Evolutionary conservation across 2,797 vertebrate genomes (phyloP), one percentile per base, ranked within the genome.

Genomic region (Pygocentrus nattereri): DNA sequence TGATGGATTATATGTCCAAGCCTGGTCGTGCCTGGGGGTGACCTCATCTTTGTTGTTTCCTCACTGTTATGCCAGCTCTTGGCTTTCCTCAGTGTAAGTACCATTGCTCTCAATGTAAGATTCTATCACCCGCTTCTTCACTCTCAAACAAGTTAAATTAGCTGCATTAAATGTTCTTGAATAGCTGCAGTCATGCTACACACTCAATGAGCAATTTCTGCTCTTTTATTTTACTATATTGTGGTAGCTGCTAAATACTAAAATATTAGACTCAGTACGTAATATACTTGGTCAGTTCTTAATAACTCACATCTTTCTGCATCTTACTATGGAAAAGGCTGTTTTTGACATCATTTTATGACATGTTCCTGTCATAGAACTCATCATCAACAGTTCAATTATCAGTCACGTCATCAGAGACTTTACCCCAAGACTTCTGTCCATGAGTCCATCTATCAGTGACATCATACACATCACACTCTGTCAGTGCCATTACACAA

Each of bases 391-490:
- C 68, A 71, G 50, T 65, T 50, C 72, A 78, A 49, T 67, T 70
- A 67, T 88, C 59, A 77, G 81, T 88, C 80, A 86, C 74, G 81
- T 79, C 70, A 83, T 80, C 61, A 79, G 70, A 72, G 61, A 70
- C 78, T 68, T 38, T 23, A 23, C 34, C 74, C 64, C 23, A 82
- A 52, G 23, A 79, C 78, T 71, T 78, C 82, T 77, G 44, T 64
- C 64, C 4, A 4, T 41, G 30, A 69, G 31, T 78, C 70, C 49
- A 74, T 62, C 47, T 34, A 59, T 83, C 70, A 82, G 80, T 80
- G 83, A 84, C 74, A 61, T 84, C 58, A 70, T 75, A 79, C 74
- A 52, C 74, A 76, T 76, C 27, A 64, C 71, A 78, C 65, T 71
- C 76, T 76, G 78, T 78, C 85, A 71, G 78, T 78, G 78, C 74